Evolutionary conservation across 2,113 vertebrate genomes (phyloP).

Genomic region (Mustela nigripes): DNA sequence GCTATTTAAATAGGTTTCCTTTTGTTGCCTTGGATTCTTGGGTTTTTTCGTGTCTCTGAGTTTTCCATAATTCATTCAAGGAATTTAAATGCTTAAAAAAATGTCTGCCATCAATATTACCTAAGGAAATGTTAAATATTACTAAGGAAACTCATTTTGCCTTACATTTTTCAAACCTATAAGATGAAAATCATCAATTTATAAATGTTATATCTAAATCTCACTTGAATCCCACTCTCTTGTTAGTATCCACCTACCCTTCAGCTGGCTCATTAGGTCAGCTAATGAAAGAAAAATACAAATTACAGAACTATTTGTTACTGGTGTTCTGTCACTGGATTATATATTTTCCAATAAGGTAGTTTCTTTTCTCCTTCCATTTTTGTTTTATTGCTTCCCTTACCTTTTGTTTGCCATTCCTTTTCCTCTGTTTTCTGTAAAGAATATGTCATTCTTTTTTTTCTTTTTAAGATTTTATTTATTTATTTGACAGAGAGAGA

Average conservation of each 20-base stretch:
- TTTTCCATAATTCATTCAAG: neutral
- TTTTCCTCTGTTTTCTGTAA: neutral
- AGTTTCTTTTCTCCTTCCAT: neutral
- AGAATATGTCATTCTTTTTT: neutral
- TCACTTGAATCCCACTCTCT: neutral
- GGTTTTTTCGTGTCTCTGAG: neutral
- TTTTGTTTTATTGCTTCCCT: conserved; percentile 8
- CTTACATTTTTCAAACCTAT: neutral
- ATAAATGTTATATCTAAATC: neutral
- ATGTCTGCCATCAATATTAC: neutral
- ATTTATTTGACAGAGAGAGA: no score
- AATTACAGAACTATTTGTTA: neutral
- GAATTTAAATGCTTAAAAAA: conserved; percentile 46
- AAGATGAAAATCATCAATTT: neutral
- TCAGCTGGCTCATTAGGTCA: neutral
- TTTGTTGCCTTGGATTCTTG: neutral
- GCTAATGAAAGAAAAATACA: neutral
- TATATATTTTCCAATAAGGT: neutral
- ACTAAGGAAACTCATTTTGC: conserved; percentile 11
- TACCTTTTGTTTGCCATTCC: neutral
- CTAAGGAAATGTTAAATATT: neutral
- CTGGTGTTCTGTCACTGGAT: neutral
- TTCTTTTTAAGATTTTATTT: no score
- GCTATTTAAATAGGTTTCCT: neutral
- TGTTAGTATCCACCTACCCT: neutral